These are phyloP conservation scores for Enteromius argenteus DNA, from an alignment of 2,797 vertebrate species.

Conservation along the genomic window DNA sequence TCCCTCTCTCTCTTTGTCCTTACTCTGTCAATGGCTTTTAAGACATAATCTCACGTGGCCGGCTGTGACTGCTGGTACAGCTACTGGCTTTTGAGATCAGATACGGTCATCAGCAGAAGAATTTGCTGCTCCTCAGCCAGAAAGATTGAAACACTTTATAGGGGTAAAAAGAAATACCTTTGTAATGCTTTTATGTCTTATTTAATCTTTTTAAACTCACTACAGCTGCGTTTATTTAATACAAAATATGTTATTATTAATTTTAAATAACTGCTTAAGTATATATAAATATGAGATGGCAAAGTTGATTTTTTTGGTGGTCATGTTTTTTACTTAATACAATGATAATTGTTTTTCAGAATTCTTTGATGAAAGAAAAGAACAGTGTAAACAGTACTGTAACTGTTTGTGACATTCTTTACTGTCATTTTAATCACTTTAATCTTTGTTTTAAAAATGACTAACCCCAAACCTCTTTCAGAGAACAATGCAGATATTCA, in stretches of 20 bases:
- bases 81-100: constrained; percentile 45
- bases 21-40: constrained; percentile 59
- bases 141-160: background rate
- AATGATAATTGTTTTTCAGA: background rate
- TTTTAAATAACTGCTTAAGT: no score
- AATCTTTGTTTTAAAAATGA: background rate
- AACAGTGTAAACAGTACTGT: no score
- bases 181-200: background rate
- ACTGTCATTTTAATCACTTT: background rate
- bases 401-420: background rate
- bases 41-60: constrained; percentile 55
- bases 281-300: no score
- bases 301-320: background rate
- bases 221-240: background rate
- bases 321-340: background rate
- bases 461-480: background rate
- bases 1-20: constrained; percentile 57
- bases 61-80: constrained; percentile 36
- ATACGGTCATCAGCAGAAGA: constrained; percentile 43
- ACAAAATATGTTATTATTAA: background rate
- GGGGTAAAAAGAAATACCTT: background rate
- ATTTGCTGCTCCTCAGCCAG: constrained; percentile 26
- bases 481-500: background rate
- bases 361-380: background rate
- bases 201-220: background rate